These are phyloP conservation scores for Gastracanthus pulcherrimus DNA, from an alignment of 2,888 invertebrate species.

Conservation along the genomic window DNA sequence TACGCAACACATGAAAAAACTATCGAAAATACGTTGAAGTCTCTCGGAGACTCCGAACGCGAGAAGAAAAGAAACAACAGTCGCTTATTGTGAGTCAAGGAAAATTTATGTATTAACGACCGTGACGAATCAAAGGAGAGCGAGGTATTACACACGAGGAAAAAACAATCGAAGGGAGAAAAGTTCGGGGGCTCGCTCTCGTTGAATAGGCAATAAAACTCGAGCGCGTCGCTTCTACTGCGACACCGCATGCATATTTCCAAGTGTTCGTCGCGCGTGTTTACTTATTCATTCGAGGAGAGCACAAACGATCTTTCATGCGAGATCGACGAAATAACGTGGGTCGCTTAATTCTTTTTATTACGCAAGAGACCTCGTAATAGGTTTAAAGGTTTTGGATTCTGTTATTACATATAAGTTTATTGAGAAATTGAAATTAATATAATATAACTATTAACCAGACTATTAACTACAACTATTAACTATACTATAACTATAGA, in stretches of 20 bases:
- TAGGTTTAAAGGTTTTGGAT: background rate
- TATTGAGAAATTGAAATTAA: no score
- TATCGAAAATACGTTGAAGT: background rate
- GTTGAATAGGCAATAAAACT: constrained; percentile 14
- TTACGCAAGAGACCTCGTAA: background rate
- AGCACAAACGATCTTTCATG: background rate
- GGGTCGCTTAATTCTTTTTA: background rate
- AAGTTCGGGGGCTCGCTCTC: background rate
- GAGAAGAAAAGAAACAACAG: background rate
- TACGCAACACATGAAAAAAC: background rate
- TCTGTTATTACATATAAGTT: no score
- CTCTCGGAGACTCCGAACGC: no score
- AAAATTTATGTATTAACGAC: background rate
- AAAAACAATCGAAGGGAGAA: background rate
- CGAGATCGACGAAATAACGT: background rate
- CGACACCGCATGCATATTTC: constrained; percentile 9
- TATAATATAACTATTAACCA: no score
- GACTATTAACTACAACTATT: no score
- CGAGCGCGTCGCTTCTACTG: background rate
- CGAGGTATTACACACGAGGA: background rate
- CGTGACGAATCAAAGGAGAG: background rate
- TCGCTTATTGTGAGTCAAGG: background rate
- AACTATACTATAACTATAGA: no score
- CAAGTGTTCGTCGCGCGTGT: constrained; percentile 16
- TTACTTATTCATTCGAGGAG: constrained; percentile 27